Evolutionary conservation across 2,113 vertebrate species (phyloP).

Genomic region (Hyaena hyaena): DNA sequence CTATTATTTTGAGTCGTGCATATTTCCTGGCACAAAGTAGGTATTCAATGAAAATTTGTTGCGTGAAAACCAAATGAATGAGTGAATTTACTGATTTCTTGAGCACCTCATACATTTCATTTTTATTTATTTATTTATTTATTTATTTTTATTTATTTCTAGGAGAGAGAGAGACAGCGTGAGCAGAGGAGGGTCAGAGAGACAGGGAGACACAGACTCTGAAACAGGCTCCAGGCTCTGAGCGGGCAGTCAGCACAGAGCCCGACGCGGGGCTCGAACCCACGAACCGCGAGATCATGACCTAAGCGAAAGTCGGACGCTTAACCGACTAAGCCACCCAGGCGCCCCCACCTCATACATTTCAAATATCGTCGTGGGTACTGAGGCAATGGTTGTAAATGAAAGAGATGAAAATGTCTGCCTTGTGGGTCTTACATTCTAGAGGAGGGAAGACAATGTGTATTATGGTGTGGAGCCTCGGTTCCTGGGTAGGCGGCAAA

Average conservation of each 20-base stretch:
- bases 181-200: too few species aligned
- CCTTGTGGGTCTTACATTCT: background rate
- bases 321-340: too few species aligned
- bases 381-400: background rate
- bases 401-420: background rate
- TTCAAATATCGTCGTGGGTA: background rate
- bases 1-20: background rate
- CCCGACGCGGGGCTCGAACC: too few species aligned
- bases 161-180: too few species aligned
- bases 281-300: too few species aligned
- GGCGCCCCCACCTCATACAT: background rate
- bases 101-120: background rate
- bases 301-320: too few species aligned
- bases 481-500: background rate
- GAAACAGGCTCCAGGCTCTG: too few species aligned
- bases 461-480: background rate
- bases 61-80: background rate
- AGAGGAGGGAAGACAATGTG: background rate
- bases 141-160: too few species aligned
- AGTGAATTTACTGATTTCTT: background rate
- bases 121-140: too few species aligned
- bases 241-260: too few species aligned
- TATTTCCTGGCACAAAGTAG: background rate
- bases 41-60: background rate
- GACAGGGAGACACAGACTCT: too few species aligned